Conservation (phyloP, 2,888 invertebrate species). For the Thecophora atra region DNA sequence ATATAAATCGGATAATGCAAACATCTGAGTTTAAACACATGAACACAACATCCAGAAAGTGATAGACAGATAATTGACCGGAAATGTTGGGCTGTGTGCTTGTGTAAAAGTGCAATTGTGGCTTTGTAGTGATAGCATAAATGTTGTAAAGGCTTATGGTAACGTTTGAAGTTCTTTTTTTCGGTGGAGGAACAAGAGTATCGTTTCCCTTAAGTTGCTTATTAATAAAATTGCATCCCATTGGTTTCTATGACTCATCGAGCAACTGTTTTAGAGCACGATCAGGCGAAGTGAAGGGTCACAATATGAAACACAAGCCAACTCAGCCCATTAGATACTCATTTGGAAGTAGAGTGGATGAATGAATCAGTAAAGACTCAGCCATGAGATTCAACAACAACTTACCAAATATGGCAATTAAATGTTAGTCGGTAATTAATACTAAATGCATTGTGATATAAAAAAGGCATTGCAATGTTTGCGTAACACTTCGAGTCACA, state of each 20-base stretch:
- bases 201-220: no score
- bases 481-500: neutral
- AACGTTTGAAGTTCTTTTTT: no score
- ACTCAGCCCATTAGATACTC: neutral
- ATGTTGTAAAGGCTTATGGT: slow-evolving; percentile 1
- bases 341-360: neutral
- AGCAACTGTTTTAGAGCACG: no score
- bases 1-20: neutral
- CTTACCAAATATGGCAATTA: slow-evolving; percentile 42
- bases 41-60: neutral
- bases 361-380: neutral
- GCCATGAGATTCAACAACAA: slow-evolving; percentile 5
- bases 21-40: neutral
- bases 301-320: neutral
- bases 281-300: no score
- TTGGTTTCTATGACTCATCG: no score
- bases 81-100: neutral
- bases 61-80: neutral
- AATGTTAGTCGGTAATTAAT: slow-evolving; percentile 42
- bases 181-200: no score
- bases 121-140: slow-evolving; percentile 11
- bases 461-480: slow-evolving; percentile 33
- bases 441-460: slow-evolving; percentile 42
- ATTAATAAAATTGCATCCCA: no score
- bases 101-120: neutral